A percentile compares a stretch with the other conserved stretches of the same genome.
Evolutionary conservation across 2,888 invertebrate genomes (phyloP).

Genomic region (Argynnis bischoffii): DNA sequence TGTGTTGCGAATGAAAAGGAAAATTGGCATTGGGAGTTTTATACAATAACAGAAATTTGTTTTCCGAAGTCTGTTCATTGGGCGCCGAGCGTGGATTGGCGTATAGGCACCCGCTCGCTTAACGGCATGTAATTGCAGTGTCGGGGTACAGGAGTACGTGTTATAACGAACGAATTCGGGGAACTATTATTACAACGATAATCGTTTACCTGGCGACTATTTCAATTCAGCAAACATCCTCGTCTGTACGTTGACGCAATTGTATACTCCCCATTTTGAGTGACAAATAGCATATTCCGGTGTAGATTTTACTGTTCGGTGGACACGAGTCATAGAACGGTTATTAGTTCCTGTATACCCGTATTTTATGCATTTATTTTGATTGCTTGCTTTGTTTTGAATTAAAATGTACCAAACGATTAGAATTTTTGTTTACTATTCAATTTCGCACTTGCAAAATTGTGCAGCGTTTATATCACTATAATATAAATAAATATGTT

Average conservation of each 20-base stretch:
- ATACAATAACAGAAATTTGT: slow-evolving; percentile 26
- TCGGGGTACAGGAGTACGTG: slow-evolving; percentile 52
- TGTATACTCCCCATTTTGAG: slow-evolving; percentile 67
- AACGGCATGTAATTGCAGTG: slow-evolving; percentile 60
- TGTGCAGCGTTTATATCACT: too few species aligned
- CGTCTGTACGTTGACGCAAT: slow-evolving; percentile 61
- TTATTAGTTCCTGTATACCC: slow-evolving; percentile 10
- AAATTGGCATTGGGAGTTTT: slow-evolving; percentile 27
- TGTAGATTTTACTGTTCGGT: slow-evolving; percentile 28
- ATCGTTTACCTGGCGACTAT: slow-evolving; percentile 65
- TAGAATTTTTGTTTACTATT: background rate
- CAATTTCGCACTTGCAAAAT: too few species aligned
- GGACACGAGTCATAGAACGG: slow-evolving; percentile 19
- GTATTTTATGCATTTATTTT: background rate
- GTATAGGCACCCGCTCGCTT: slow-evolving; percentile 35
- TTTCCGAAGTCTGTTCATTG: slow-evolving; percentile 24
- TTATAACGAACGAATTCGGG: slow-evolving; percentile 49
- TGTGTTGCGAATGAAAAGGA: slow-evolving; percentile 18
- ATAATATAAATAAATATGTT: too few species aligned
- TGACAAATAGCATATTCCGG: slow-evolving; percentile 36
- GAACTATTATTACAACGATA: slow-evolving; percentile 61
- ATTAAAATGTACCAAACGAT: background rate
- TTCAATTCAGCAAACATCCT: slow-evolving; percentile 54
- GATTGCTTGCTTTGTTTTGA: too few species aligned
- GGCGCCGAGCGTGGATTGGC: slow-evolving; percentile 28